Percentiles rank a stretch among this genome's conserved stretches.
These are phyloP conservation scores for Drosophila anomalata DNA, from an alignment of 2,888 invertebrate species.

Conservation along the genomic window DNA sequence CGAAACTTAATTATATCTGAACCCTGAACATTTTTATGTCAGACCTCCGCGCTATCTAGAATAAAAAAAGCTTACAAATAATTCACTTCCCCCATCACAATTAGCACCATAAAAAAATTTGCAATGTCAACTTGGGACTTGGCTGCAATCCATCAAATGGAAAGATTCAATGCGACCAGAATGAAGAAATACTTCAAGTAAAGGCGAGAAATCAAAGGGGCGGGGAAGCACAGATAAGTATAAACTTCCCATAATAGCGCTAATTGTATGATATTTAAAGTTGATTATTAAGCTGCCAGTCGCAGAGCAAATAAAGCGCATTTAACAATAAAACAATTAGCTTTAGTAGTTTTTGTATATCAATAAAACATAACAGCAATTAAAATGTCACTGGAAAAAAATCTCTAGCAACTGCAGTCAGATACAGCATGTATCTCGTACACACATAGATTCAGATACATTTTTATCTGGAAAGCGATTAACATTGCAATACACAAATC, in stretches of 20 bases:
- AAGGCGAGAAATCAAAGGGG: not conserved
- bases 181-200: constrained; percentile 7
- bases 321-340: constrained; percentile 79
- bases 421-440: not conserved
- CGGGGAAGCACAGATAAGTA: constrained; percentile 10
- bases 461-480: constrained; percentile 42
- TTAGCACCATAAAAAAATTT: constrained; percentile 31
- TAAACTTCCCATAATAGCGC: constrained; percentile 67
- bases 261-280: constrained; percentile 76
- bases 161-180: constrained; percentile 33
- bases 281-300: constrained; percentile 77
- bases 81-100: constrained; percentile 36
- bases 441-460: constrained; percentile 19
- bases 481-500: constrained; percentile 60
- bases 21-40: not conserved
- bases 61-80: constrained; percentile 17
- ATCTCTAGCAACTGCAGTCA: constrained; percentile 31
- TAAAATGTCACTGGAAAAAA: constrained; percentile 78
- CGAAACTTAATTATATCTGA: not conserved
- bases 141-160: constrained; percentile 34
- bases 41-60: not conserved
- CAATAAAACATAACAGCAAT: constrained; percentile 78
- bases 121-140: constrained; percentile 34
- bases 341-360: constrained; percentile 76
- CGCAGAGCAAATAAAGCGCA: constrained; percentile 64